A percentile compares a stretch with the other conserved stretches of the same genome.
phyloP scores from a whole-genome alignment of 2,797 vertebrate genomes.

The Brachyalestes nurse region DNA sequence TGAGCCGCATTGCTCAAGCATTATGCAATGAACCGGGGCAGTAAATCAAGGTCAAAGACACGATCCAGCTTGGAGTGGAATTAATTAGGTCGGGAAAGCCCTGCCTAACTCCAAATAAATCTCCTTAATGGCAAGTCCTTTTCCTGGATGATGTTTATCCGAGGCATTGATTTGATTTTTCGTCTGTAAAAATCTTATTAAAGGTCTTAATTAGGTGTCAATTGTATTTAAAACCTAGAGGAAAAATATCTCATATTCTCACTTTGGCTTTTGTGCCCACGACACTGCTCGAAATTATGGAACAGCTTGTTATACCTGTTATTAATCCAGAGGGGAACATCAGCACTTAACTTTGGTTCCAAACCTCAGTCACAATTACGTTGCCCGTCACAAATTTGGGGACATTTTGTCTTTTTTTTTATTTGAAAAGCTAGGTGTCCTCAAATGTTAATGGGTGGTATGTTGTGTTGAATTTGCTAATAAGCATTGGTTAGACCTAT shows the following conservation, averaged over 20 bases:
- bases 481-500: neutral
- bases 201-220: constrained; percentile 43
- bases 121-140: constrained; percentile 38
- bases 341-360: neutral
- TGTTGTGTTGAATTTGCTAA: neutral
- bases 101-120: constrained; percentile 52
- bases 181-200: constrained; percentile 37
- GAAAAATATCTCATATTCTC: neutral
- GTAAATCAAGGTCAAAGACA: constrained; percentile 56
- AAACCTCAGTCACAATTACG: neutral
- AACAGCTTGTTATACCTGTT: neutral
- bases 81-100: constrained; percentile 46
- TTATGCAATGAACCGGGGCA: constrained; percentile 35
- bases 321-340: neutral
- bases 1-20: constrained; percentile 21
- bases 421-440: neutral
- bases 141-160: constrained; percentile 41
- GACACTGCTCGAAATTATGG: neutral
- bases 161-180: constrained; percentile 39
- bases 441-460: neutral
- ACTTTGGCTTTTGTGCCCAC: too few relatives aligned
- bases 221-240: neutral
- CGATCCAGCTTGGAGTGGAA: constrained; percentile 44
- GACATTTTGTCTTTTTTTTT: neutral
- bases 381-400: neutral